phyloP scores from a whole-genome alignment of 2,797 vertebrate species.

The Danio aesculapii region DNA sequence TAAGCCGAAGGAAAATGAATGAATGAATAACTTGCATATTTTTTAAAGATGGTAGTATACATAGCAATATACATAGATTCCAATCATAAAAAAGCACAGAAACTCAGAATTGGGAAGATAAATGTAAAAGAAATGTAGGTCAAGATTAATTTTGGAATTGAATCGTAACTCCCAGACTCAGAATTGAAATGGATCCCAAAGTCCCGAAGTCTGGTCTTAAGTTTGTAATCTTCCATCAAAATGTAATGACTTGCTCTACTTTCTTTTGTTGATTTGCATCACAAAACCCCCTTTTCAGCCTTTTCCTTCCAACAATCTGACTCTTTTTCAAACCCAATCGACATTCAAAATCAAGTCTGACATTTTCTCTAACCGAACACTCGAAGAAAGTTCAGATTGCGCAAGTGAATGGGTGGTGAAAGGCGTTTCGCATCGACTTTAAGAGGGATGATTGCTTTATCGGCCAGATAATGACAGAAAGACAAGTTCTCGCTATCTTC shows the following conservation, averaged over 20 bases:
- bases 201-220: not conserved
- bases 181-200: no score
- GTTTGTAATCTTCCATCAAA: constrained; percentile 4
- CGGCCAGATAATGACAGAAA: constrained; percentile 34
- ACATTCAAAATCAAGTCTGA: not conserved
- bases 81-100: no score
- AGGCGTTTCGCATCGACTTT: not conserved
- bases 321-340: not conserved
- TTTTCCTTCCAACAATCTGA: not conserved
- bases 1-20: no score
- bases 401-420: not conserved
- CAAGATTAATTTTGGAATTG: no score
- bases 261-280: not conserved
- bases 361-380: not conserved
- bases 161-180: no score
- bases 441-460: not conserved
- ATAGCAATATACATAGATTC: no score
- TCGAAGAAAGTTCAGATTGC: not conserved
- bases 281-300: not conserved
- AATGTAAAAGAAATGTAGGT: no score
- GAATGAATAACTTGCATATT: no score
- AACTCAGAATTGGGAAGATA: no score
- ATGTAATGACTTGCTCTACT: not conserved
- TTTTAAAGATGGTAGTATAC: no score
- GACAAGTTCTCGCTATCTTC: constrained; percentile 29